Evolutionary conservation across 2,888 invertebrate genomes (phyloP).

Genomic region (Odontocolon sp.): DNA sequence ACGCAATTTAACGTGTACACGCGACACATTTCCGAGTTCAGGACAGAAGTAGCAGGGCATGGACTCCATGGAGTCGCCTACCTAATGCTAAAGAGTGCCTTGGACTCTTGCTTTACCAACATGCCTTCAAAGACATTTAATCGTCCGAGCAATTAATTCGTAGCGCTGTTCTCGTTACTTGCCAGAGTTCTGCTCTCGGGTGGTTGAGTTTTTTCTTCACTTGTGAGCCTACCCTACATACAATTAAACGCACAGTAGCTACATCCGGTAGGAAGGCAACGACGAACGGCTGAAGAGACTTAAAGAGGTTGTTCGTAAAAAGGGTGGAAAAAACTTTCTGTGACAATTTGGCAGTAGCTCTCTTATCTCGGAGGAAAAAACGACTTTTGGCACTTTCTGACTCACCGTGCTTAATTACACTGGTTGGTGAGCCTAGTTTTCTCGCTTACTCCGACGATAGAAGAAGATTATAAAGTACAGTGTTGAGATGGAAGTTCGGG

Average conservation of each 20-base stretch:
- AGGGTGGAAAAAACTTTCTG: slow-evolving; percentile 26
- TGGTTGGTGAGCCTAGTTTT: slow-evolving; percentile 8
- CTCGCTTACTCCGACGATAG: not conserved
- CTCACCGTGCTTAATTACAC: slow-evolving; percentile 8
- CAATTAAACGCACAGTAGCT: slow-evolving; percentile 1
- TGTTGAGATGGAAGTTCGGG: slow-evolving; percentile 1
- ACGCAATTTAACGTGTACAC: too few species aligned
- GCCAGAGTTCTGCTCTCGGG: slow-evolving; percentile 13
- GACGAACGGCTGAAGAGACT: not conserved
- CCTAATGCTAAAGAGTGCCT: too few species aligned
- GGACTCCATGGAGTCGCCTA: too few species aligned
- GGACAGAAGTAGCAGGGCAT: too few species aligned
- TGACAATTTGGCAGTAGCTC: slow-evolving; percentile 39
- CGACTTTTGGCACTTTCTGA: slow-evolving; percentile 6
- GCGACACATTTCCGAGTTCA: not conserved
- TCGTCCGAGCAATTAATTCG: slow-evolving; percentile 51
- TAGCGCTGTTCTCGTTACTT: slow-evolving; percentile 18
- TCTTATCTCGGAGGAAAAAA: slow-evolving; percentile 7
- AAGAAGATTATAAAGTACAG: not conserved
- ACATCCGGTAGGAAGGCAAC: not conserved
- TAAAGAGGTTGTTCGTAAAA: slow-evolving; percentile 2
- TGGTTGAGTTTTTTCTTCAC: slow-evolving; percentile 9
- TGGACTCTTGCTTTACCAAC: too few species aligned
- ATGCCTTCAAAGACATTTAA: slow-evolving; percentile 42
- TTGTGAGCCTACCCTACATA: not conserved